Evolutionary conservation across 37 sponge, comb jelly and placozoan genomes (phyloP).

Genomic region (Chondrilla cf. caribensis): DNA sequence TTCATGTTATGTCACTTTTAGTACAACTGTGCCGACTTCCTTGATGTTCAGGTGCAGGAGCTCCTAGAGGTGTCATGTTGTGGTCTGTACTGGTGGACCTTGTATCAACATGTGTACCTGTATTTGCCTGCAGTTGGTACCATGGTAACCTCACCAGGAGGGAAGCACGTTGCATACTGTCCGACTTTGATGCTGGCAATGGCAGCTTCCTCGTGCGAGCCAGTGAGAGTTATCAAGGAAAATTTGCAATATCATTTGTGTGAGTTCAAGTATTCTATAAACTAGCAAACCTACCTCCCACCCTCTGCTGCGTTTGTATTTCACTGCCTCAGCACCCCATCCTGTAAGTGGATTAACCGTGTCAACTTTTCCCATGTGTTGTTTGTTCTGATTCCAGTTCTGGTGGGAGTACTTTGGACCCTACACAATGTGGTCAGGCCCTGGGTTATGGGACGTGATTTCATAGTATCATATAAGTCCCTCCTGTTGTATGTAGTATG

Average conservation of each 20-base stretch:
- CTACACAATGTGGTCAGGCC: too few relatives aligned
- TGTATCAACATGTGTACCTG: too few relatives aligned
- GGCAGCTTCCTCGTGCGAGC: constrained; percentile 76
- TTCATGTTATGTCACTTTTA: too few relatives aligned
- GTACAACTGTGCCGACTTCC: too few relatives aligned
- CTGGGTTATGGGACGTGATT: too few relatives aligned
- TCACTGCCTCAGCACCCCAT: background rate
- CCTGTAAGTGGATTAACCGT: background rate
- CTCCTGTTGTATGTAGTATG: too few relatives aligned
- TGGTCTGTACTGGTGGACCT: too few relatives aligned
- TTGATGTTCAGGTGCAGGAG: too few relatives aligned
- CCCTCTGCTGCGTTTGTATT: background rate
- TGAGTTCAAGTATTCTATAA: constrained; percentile 25
- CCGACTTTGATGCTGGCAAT: constrained; percentile 64
- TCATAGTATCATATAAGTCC: too few relatives aligned
- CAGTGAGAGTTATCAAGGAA: constrained; percentile 77
- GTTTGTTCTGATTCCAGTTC: background rate
- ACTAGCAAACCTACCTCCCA: background rate
- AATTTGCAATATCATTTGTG: constrained; percentile 83
- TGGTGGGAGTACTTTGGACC: too few relatives aligned
- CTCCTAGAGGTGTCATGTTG: too few relatives aligned
- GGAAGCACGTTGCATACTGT: constrained; percentile 66
- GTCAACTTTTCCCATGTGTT: background rate
- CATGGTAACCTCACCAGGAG: constrained; percentile 59
- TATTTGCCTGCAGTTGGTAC: constrained; percentile 54